Evolutionary conservation across 2,888 invertebrate genomes (phyloP).

Genomic region (Blomia tropicalis): DNA sequence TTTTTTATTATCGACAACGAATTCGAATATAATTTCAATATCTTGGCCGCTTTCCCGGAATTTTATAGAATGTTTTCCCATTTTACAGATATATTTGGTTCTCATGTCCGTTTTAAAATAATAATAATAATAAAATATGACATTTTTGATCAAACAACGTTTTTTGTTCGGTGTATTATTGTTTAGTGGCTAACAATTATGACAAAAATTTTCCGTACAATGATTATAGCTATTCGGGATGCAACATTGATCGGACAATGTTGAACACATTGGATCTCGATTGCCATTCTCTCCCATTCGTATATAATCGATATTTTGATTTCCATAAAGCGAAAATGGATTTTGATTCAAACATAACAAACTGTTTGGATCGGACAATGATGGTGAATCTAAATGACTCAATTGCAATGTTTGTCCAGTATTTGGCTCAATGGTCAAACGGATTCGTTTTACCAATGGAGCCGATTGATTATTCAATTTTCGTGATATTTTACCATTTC

Average conservation of each 20-base stretch:
- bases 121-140: too few relatives aligned
- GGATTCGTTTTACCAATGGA: background rate
- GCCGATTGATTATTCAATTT: background rate
- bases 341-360: too few relatives aligned
- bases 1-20: too few relatives aligned
- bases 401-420: background rate
- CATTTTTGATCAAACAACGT: too few relatives aligned
- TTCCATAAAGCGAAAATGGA: background rate
- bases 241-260: background rate
- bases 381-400: background rate
- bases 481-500: background rate
- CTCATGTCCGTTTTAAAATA: too few relatives aligned
- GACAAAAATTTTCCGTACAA: background rate
- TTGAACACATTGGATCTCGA: too few relatives aligned
- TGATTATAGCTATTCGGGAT: background rate
- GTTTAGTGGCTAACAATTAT: too few relatives aligned
- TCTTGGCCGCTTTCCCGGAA: too few relatives aligned
- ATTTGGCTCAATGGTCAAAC: conserved; percentile 10
- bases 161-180: too few relatives aligned
- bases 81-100: too few relatives aligned
- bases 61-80: too few relatives aligned
- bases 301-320: background rate
- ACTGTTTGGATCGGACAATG: background rate
- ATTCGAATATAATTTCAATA: too few relatives aligned
- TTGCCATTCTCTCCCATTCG: background rate